Percentiles rank a stretch among this genome's conserved stretches.
These are phyloP conservation scores for Quadroppia sp. DNA, from an alignment of 2,888 invertebrate species.

Conservation along the genomic window DNA sequence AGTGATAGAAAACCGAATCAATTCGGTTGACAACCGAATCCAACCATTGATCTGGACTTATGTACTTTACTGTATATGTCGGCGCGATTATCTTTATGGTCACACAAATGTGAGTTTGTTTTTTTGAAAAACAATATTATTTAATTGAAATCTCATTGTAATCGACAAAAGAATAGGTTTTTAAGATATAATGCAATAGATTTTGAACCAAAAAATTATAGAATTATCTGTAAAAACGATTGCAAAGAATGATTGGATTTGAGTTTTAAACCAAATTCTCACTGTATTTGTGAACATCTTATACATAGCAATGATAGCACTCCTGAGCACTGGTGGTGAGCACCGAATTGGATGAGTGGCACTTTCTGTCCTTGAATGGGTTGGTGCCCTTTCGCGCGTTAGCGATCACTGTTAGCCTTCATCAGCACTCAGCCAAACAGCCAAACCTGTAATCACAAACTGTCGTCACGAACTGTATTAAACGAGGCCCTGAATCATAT, in stretches of 20 bases:
- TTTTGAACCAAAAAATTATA: not conserved
- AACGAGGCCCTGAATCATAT: slow-evolving; percentile 37
- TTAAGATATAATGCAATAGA: no score
- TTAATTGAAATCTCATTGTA: no score
- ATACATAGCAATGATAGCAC: no score
- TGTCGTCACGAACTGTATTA: slow-evolving; percentile 38
- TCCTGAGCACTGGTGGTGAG: slow-evolving; percentile 1
- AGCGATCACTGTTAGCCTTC: slow-evolving; percentile 22
- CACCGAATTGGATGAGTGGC: slow-evolving; percentile 32
- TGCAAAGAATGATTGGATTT: no score
- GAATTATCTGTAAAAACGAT: not conserved
- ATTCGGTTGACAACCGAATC: slow-evolving; percentile 11
- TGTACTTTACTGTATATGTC: not conserved
- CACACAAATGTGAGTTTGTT: no score
- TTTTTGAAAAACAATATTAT: no score
- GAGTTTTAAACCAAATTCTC: no score
- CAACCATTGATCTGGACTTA: not conserved
- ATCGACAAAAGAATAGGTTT: not conserved
- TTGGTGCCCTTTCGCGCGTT: slow-evolving; percentile 22
- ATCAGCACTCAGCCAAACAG: slow-evolving; percentile 31
- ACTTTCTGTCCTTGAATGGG: slow-evolving; percentile 36
- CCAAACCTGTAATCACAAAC: slow-evolving; percentile 36
- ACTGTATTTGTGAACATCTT: no score
- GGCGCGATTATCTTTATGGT: not conserved
- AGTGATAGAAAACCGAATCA: not conserved